Evolutionary conservation across 1,140 invertebrate species (phyloP), one percentile per base, ranked within the genome.

Genomic region (Chironomus tepperi): DNA sequence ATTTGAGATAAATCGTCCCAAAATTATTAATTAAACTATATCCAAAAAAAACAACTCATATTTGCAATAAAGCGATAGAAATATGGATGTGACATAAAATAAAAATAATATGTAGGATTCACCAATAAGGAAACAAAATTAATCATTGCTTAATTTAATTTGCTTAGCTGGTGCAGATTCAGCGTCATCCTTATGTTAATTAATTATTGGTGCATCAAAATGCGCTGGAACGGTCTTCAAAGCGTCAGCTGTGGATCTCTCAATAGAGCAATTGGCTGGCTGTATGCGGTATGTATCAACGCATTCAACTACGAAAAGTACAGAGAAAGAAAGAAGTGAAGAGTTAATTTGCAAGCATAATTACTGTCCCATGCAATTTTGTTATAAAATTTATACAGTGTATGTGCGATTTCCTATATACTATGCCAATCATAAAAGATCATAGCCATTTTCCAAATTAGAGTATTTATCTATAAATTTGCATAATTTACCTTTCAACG

Each of bases 201-300:
- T 74, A 42, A 75, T 75, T 19, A 34, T 15, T 15, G 67, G 42
- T 16, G 83, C 84, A 76, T 91, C 89, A 77, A 86, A 91, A 81
- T 92, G 90, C 7, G 86, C 86, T 1, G 90, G 90, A 7, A 92
- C 88, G 0, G 90, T 91, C 6, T 87, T 78, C 42, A 91, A 79
- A 15, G 89, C 89, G 43, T 91, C 90, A 18, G 87, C 87, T 12
- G 86, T 79, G 7, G 84, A 87, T 10, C 90, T 84, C 75, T 81
- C 86, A 10, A 86, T 83, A 64, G 85, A 88, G 77, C 89, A 91
- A 79, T 91, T 90, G 80, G 84, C 84, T 1, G 90, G 90, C 77
- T 91, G 89, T 15, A 86, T 83, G 73, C 91, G 84, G 76, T 90
- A 91, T 2, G 94, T 96, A 79, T 96, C 90, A 6, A 96, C 93